Percentiles rank a stretch among this genome's conserved stretches.
Evolutionary conservation across 1,140 invertebrate species (phyloP).

Genomic region (Diachasma alloeum): DNA sequence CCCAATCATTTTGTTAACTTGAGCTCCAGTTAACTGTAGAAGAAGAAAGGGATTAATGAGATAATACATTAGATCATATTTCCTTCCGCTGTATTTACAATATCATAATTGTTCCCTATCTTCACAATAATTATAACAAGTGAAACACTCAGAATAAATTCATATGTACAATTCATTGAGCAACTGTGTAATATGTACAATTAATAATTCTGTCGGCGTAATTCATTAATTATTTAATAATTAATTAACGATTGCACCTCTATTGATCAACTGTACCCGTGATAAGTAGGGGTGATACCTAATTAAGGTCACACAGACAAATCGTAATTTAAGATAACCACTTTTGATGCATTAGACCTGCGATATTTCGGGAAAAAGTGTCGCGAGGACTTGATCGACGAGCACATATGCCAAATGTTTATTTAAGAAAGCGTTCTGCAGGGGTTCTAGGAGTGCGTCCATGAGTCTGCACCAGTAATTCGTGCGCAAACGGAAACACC

Average conservation of each 20-base stretch:
- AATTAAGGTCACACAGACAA: neutral
- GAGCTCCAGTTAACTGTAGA: too few species aligned
- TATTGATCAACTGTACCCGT: too few species aligned
- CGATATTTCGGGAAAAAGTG: slow-evolving; percentile 64
- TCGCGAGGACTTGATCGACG: slow-evolving; percentile 60
- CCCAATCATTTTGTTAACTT: too few species aligned
- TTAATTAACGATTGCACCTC: too few species aligned
- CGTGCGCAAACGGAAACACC: slow-evolving; percentile 49
- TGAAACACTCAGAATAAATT: neutral
- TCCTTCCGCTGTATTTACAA: too few species aligned
- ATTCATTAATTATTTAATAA: too few species aligned
- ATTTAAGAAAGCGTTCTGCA: slow-evolving; percentile 56
- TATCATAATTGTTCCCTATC: too few species aligned
- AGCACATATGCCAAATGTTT: slow-evolving; percentile 64
- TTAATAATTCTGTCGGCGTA: neutral
- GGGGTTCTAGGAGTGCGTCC: slow-evolving; percentile 52
- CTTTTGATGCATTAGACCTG: slow-evolving; percentile 8
- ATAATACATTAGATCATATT: neutral
- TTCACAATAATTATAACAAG: too few species aligned
- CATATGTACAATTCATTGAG: neutral
- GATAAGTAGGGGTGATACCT: too few species aligned
- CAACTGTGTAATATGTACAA: too few species aligned
- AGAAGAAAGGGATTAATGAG: too few species aligned
- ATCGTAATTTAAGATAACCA: neutral
- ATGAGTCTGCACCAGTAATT: slow-evolving; percentile 53